Base-by-base conservation (phyloP, 2,797 vertebrate genomes). In the Sternotherus odoratus region DNA sequence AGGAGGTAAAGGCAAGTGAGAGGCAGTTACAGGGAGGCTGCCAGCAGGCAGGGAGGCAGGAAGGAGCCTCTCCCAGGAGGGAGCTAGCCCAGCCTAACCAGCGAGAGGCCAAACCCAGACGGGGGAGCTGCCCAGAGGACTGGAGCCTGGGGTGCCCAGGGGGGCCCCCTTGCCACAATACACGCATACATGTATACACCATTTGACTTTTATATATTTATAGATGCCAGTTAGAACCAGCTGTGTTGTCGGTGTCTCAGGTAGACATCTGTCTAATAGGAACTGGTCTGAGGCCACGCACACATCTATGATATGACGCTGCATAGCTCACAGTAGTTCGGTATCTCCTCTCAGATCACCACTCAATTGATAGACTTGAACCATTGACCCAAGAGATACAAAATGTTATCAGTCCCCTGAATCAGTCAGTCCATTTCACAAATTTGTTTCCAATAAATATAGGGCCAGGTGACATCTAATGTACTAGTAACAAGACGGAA, bases 391-490 rank as follows among this genome's bases (percentile, higher is more conserved):
- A 10, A 66, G 33, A 91, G 57, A 53, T 81, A 49, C 4, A 94
- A 86, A 92, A 83, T 2, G 57, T 54, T 77, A 81, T 26, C 82
- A n/a, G 2, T 51, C 89, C 88, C 89, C 63, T 74, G 77, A 85
- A 79, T 48, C 1, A 7, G 81, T 91, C 82, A 91, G 23, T 1
- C 11, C 4, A 69, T 95, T 92, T 91, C 85, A 54, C 82, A 83
- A 74, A 48, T 69, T 85, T 89, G 66, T 89, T 94, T 88, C 87
- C 88, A 95, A 89, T 43, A 85, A 94, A 88, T 85, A 69, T 60
- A 90, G 81, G 51, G 81, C 63, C 33, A 66, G 9, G 43, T 89
- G 90, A 88, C 79, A 88, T 77, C 80, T 93, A 89, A 89, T 79
- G 66, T 78, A 66, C 33, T 92, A 81, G 79, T 86, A 93, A 89